A percentile compares a stretch with the other conserved stretches of the same genome.
Evolutionary conservation across 2,797 vertebrate species (phyloP).

Genomic region (Rhinella marina): DNA sequence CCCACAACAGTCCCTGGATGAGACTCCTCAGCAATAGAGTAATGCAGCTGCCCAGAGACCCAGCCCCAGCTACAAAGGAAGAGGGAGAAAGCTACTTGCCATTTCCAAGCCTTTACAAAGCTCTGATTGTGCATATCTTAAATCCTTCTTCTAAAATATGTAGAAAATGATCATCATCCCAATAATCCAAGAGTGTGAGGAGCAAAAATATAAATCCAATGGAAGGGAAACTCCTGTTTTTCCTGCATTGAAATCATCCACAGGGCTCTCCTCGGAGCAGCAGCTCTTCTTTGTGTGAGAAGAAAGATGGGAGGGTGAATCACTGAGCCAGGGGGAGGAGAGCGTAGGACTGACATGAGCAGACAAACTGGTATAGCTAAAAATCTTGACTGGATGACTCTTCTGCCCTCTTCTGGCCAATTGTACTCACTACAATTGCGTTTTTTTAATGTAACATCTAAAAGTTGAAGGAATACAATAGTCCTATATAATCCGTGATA

Average conservation of each 20-base stretch:
- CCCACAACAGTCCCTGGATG: constrained; percentile 51
- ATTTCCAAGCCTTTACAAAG: constrained; percentile 48
- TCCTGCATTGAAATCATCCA: constrained; percentile 83
- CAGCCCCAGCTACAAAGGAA: constrained; percentile 54
- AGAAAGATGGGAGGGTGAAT: constrained; percentile 45
- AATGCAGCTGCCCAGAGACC: constrained; percentile 47
- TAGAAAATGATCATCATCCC: constrained; percentile 83
- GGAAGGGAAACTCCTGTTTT: constrained; percentile 70
- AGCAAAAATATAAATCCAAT: constrained; percentile 76
- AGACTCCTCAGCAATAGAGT: constrained; percentile 55
- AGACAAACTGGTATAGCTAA: neutral
- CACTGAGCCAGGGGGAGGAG: constrained; percentile 51
- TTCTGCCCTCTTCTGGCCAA: constrained; percentile 47
- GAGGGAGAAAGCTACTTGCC: constrained; percentile 51
- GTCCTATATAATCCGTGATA: too few species aligned
- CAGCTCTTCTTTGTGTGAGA: constrained; percentile 56
- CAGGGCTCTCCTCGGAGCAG: constrained; percentile 71
- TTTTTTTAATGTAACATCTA: neutral
- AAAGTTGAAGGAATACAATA: neutral
- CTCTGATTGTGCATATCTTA: constrained; percentile 54
- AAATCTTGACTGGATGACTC: constrained; percentile 12
- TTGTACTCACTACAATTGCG: constrained; percentile 62
- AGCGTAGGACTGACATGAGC: neutral
- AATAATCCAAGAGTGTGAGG: constrained; percentile 87
- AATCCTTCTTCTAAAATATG: constrained; percentile 69